Percentiles rank a stretch among this genome's conserved stretches.
phyloP scores from a whole-genome alignment of 2,888 invertebrate genomes.

The Macrophya alboannulata region DNA sequence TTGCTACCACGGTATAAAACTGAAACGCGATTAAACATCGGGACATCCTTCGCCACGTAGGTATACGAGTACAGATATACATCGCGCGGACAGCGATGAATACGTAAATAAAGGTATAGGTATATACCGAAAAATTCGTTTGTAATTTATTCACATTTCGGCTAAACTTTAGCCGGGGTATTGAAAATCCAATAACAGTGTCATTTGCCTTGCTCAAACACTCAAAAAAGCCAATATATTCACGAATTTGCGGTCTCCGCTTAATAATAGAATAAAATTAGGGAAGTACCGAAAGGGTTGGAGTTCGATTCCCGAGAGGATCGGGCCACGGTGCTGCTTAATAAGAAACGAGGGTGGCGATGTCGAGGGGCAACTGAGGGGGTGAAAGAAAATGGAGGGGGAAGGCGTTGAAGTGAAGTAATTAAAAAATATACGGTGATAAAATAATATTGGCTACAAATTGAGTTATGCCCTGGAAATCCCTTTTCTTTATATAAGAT shows the following conservation, averaged over 20 bases:
- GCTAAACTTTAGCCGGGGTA: not conserved
- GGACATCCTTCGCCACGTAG: not conserved
- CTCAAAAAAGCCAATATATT: slow-evolving; percentile 52
- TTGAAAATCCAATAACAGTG: slow-evolving; percentile 41
- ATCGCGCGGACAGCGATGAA: not conserved
- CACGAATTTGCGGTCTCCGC: slow-evolving; percentile 60
- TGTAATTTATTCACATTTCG: slow-evolving; percentile 30
- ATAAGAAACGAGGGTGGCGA: slow-evolving; percentile 71
- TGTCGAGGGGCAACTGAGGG: slow-evolving; percentile 61
- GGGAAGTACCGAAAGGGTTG: slow-evolving; percentile 70
- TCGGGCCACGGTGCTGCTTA: slow-evolving; percentile 67
- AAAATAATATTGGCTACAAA: slow-evolving; percentile 79
- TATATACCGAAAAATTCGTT: not conserved
- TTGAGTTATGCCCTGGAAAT: slow-evolving; percentile 69
- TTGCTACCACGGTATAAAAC: slow-evolving; percentile 40
- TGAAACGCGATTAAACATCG: slow-evolving; percentile 18
- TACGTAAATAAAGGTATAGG: not conserved
- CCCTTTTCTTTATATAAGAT: slow-evolving; percentile 71
- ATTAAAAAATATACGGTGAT: slow-evolving; percentile 78
- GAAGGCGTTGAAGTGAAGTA: slow-evolving; percentile 74
- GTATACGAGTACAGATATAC: not conserved
- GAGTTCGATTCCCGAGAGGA: slow-evolving; percentile 74
- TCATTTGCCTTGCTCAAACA: slow-evolving; percentile 47
- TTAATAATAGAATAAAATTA: slow-evolving; percentile 72
- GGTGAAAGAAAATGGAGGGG: slow-evolving; percentile 62